Percentiles rank a stretch among this genome's conserved stretches.
These are phyloP conservation scores for Staurois parvus DNA, from an alignment of 2,797 vertebrate species.

Conservation along the genomic window DNA sequence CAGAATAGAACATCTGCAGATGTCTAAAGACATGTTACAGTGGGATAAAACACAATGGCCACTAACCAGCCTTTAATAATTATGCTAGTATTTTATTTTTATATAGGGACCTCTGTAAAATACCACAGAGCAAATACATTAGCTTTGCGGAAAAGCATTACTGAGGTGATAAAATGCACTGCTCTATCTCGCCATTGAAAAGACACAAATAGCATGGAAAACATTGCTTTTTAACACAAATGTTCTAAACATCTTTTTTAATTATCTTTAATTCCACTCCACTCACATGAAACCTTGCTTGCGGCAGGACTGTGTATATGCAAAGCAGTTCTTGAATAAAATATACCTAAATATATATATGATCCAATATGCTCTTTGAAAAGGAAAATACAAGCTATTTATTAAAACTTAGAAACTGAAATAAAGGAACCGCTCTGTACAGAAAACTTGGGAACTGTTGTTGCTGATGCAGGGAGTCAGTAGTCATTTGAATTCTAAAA, in stretches of 20 bases:
- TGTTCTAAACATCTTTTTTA: conserved; percentile 12
- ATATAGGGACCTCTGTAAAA: neutral
- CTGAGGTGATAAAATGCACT: conserved; percentile 11
- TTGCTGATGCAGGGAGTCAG: too few relatives aligned
- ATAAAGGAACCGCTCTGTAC: neutral
- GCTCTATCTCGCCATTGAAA: neutral
- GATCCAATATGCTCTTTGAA: neutral
- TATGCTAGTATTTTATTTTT: conserved; percentile 22
- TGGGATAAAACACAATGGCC: neutral
- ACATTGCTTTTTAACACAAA: neutral
- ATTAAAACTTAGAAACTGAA: neutral
- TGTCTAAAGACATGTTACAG: conserved; percentile 22
- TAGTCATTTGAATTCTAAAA: too few relatives aligned
- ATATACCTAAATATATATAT: neutral
- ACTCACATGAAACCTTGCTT: conserved; percentile 29
- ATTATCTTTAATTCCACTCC: conserved; percentile 30
- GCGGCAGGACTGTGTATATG: conserved; percentile 2
- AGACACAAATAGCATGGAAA: neutral
- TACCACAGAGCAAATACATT: conserved; percentile 18
- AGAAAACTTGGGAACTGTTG: neutral
- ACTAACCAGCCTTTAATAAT: conserved; percentile 30
- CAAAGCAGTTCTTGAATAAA: conserved; percentile 19
- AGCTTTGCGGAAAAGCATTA: neutral
- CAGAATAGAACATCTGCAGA: neutral
- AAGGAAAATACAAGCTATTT: neutral